phyloP scores from a whole-genome alignment of 2,888 invertebrate genomes.

The Megalurothrips usitatus region DNA sequence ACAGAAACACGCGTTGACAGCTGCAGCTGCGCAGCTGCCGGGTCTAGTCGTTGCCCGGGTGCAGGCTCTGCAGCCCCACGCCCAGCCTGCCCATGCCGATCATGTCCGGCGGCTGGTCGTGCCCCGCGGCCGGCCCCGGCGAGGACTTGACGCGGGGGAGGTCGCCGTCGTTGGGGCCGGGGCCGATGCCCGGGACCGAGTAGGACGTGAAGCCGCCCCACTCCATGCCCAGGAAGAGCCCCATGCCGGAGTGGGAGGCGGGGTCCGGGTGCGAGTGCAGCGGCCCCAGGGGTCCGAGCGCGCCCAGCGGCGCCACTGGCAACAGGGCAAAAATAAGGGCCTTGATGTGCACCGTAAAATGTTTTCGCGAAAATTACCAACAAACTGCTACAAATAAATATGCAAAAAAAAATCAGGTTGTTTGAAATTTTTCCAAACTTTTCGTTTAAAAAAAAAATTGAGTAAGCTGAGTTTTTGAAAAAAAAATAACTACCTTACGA shows the following conservation, averaged over 20 bases:
- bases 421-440: too few species aligned
- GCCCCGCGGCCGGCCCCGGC: not conserved
- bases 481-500: too few species aligned
- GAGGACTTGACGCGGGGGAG: not conserved
- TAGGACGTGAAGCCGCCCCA: conserved; percentile 36
- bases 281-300: not conserved
- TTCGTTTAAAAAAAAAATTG: too few species aligned
- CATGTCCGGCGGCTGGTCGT: not conserved
- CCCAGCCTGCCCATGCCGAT: not conserved
- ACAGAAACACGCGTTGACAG: not conserved
- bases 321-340: not conserved
- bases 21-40: not conserved
- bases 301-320: not conserved
- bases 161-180: not conserved
- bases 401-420: too few species aligned
- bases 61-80: not conserved
- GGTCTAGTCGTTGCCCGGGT: not conserved
- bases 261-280: conserved; percentile 30
- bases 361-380: too few species aligned
- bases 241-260: conserved; percentile 38
- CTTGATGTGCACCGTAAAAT: not conserved
- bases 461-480: too few species aligned
- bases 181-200: not conserved
- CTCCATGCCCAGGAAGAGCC: conserved; percentile 41
- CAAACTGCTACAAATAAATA: too few species aligned